A percentile compares a stretch with the other conserved stretches of the same genome.
Conservation (phyloP, 2,113 vertebrate species). For the Prietella phreatophila region DNA sequence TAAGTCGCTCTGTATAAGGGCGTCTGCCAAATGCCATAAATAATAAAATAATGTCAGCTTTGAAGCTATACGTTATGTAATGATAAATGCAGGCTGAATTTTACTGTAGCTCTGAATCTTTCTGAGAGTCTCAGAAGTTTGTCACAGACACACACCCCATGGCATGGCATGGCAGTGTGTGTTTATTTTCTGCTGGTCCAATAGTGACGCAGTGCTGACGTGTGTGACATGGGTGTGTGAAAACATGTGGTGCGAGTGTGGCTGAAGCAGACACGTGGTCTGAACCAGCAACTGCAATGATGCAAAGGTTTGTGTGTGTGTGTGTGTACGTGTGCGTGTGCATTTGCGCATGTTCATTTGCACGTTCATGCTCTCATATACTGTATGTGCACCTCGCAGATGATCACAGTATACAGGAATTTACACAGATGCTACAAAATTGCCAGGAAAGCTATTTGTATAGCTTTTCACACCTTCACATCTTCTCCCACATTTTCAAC, state of each 20-base stretch:
- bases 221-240: slow-evolving; percentile 46
- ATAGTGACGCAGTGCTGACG: slow-evolving; percentile 35
- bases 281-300: slow-evolving; percentile 24
- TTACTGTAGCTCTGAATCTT: neutral
- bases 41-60: neutral
- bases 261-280: neutral
- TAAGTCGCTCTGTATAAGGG: too few relatives aligned
- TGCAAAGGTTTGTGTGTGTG: neutral
- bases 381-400: neutral
- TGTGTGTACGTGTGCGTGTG: neutral
- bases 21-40: too few relatives aligned
- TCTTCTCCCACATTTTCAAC: slow-evolving; percentile 7
- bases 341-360: neutral
- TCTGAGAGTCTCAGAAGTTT: neutral
- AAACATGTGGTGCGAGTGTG: slow-evolving; percentile 31
- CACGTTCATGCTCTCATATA: neutral
- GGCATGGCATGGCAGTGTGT: slow-evolving; percentile 24
- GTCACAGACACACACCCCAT: slow-evolving; percentile 1
- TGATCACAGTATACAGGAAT: neutral
- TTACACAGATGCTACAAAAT: neutral
- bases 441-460: neutral
- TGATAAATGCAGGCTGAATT: neutral
- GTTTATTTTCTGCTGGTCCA: slow-evolving; percentile 39
- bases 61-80: neutral
- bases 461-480: neutral